Evolutionary conservation across 2,113 vertebrate genomes (phyloP), one percentile per base, ranked within the genome.

Genomic region (Vanacampus margaritifer): DNA sequence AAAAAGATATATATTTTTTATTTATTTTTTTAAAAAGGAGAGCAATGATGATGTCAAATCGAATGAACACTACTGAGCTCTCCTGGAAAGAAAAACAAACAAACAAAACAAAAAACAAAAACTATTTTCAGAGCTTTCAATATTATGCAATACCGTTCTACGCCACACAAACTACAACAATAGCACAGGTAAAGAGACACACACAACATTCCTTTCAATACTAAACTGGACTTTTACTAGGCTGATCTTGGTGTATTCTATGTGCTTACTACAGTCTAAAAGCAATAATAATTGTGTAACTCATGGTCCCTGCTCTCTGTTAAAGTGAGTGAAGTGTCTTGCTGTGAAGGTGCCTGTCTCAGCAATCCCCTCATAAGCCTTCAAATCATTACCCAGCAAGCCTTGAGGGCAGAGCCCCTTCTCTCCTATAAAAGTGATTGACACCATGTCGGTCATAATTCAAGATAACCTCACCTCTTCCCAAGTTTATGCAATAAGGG

Each of bases 121-220:
- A n/a, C n/a, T n/a, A n/a, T n/a, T n/a, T n/a, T 39, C 10, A 41
- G 10, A 54, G 23, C 51, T 24, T 11, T 54, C 23, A 24, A 16
- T 24, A 53, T 13, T 1, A 53, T 12, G 9, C n/a, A 53, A 21
- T 53, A 5, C 24, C 13, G 12, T 26, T 54, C 3, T 26, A 14
- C 12, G 14, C 23, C 51, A 24, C 24, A 10, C n/a, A 23, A 51
- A 51, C 7, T n/a, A 13, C 39, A 41, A 41, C 1, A 5, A 16
- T 43, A 45, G 17, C 17, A 46, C 45, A 46, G 17, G 19, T 54
- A 69, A 65, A 64, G 6, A 53, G 57, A 39, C 32, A 68, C 70
- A 68, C 45, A 28, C 71, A 56, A 46, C 66, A 72, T 58, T 70
- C 65, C 62, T 46, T 69, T 75, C 75, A 65, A 76, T 69, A 73